A percentile compares a stretch with the other conserved stretches of the same genome.
Evolutionary conservation across 2,113 vertebrate genomes (phyloP).

Genomic region (Aegypius monachus): DNA sequence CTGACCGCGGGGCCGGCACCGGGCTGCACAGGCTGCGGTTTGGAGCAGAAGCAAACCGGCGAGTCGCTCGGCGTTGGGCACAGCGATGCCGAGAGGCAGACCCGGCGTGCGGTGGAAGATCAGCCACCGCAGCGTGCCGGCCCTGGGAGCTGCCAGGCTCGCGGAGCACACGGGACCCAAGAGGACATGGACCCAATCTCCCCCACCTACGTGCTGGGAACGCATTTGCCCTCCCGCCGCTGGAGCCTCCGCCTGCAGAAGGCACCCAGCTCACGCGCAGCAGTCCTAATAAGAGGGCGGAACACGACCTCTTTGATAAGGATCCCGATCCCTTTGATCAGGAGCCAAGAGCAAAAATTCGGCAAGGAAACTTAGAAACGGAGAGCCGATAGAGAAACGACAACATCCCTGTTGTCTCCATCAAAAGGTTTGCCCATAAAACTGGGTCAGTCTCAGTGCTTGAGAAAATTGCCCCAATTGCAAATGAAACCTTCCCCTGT

Average conservation of each 20-base stretch:
- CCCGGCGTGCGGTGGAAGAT: rapidly evolving
- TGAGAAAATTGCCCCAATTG: background rate
- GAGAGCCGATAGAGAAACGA: background rate
- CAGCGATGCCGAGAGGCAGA: background rate
- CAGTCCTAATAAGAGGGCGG: background rate
- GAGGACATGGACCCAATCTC: background rate
- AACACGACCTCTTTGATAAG: background rate
- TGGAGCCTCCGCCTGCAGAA: background rate
- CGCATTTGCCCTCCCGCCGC: background rate
- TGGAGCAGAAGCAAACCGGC: background rate
- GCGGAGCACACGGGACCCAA: rapidly evolving
- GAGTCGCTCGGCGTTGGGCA: background rate
- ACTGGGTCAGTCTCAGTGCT: background rate
- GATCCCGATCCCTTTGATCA: background rate
- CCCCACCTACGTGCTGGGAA: background rate
- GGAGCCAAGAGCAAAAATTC: background rate
- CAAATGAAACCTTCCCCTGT: background rate
- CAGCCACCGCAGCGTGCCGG: rapidly evolving
- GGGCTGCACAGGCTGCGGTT: rapidly evolving
- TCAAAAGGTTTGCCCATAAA: background rate
- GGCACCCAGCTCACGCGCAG: background rate
- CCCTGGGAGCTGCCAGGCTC: background rate
- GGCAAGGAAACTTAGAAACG: background rate
- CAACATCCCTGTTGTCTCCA: background rate
- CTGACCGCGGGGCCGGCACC: background rate